phyloP scores from a whole-genome alignment of 2,888 invertebrate genomes.

The Girardia tigrina region DNA sequence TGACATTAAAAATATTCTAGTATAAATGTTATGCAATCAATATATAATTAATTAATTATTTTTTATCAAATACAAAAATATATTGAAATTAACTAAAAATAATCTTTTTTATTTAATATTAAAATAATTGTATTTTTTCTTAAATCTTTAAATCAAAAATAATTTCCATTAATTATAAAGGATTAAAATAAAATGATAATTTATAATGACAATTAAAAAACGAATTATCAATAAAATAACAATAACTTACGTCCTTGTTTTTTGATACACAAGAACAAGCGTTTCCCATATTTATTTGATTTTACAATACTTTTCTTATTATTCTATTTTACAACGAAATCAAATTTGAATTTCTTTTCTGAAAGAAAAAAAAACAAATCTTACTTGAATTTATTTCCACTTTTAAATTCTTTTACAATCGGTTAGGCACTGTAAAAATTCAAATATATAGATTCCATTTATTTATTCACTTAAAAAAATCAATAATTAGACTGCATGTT shows the following conservation, averaged over 20 bases:
- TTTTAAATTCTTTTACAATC: conserved; percentile 1
- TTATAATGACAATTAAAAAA: background rate
- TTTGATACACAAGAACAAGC: conserved; percentile 10
- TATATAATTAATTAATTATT: background rate
- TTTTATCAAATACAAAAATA: too few relatives aligned
- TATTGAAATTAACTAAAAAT: too few relatives aligned
- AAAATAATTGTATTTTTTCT: too few relatives aligned
- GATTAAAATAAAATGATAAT: background rate
- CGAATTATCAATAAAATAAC: background rate
- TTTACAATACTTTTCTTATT: background rate
- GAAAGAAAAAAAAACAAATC: too few relatives aligned
- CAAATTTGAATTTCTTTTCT: too few relatives aligned
- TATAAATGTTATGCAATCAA: background rate
- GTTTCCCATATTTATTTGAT: background rate
- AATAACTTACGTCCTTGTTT: background rate
- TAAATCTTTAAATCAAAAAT: too few relatives aligned
- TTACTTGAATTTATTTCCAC: background rate
- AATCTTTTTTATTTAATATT: too few relatives aligned
- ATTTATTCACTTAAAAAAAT: conserved; percentile 20
- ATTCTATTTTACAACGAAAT: too few relatives aligned
- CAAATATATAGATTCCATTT: conserved; percentile 20
- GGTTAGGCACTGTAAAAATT: conserved; percentile 8
- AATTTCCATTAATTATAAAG: background rate
- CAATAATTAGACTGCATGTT: background rate
- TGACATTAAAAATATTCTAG: too few relatives aligned